Base-by-base conservation (phyloP, 2,888 invertebrate genomes). In the Vesta saturnalis region DNA sequence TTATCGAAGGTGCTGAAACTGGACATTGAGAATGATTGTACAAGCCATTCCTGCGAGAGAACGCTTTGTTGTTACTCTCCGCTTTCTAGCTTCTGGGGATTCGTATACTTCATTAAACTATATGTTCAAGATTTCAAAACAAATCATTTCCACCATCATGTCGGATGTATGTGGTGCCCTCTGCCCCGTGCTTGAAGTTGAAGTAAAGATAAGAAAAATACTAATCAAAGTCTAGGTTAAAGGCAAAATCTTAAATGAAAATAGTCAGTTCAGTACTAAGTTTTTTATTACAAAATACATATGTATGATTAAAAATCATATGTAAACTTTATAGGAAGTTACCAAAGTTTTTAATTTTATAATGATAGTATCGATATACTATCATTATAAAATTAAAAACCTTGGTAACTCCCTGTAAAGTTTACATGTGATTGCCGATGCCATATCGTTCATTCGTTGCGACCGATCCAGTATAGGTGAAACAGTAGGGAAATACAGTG, bases 221-320 rank as follows among this genome's bases (percentile, higher is more conserved):
- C 43, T 43, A n/a, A n/a, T n/a, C n/a, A n/a, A n/a, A n/a, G n/a
- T n/a, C n/a, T n/a, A n/a, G n/a, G n/a, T 43, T 14, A 43, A 43
- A 43, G n/a, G n/a, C n/a, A n/a, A n/a, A n/a, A n/a, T n/a, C n/a
- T n/a, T 43, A 43, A 43, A 43, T 43, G 43, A 43, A 43, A 43
- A 43, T 12, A 4, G 43, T 43, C 14, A 43, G 14, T 43, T 43
- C 10, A 43, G 12, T n/a, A 43, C 14, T 43, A 43, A 43, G 43
- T 43, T 43, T 43, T 43, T 43, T 2, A 43, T n/a, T 43, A 14
- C 14, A 10, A 43, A 43, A 43, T 5, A 43, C 43, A 43, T 43
- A 43, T 43, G 43, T 43, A 43, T 12, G 43, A 43, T 43, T 6
- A 43, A 6, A 43, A 43, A n/a, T 43, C 43, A 10, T 14, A 4